phyloP scores from a whole-genome alignment of 2,888 invertebrate species.

The Pseudanteris insignis region DNA sequence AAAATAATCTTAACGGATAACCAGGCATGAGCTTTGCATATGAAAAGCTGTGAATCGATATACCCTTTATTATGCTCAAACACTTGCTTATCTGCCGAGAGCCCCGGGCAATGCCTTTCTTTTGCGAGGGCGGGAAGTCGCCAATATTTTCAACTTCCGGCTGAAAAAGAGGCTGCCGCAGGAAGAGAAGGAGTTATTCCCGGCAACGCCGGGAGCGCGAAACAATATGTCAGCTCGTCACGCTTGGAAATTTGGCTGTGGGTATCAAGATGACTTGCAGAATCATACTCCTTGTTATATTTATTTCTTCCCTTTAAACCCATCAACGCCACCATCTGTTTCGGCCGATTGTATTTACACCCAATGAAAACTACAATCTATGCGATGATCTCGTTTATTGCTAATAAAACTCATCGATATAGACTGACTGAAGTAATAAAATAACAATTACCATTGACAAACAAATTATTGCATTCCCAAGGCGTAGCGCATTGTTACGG shows the following conservation, averaged over 20 bases:
- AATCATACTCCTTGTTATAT: constrained; percentile 25
- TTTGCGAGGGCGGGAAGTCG: constrained; percentile 55
- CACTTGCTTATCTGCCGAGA: constrained; percentile 48
- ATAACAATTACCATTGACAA: too few species aligned
- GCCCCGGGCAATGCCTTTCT: constrained; percentile 42
- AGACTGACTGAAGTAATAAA: too few species aligned
- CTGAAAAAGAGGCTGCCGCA: constrained; percentile 40
- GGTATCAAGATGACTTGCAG: constrained; percentile 40
- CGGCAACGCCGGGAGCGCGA: constrained; percentile 48
- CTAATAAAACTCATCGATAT: too few species aligned
- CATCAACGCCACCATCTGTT: constrained; percentile 31
- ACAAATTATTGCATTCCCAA: too few species aligned
- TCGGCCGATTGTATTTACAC: too few species aligned
- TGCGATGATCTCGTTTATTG: too few species aligned
- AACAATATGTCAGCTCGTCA: constrained; percentile 59
- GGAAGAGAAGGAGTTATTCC: constrained; percentile 43
- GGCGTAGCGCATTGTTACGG: too few species aligned
- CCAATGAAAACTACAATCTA: too few species aligned
- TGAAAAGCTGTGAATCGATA: constrained; percentile 65
- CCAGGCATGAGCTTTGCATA: constrained; percentile 64
- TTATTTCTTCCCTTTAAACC: constrained; percentile 24
- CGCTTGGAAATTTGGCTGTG: constrained; percentile 47
- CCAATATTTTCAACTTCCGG: constrained; percentile 64
- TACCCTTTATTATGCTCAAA: constrained; percentile 62
- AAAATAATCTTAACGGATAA: constrained; percentile 66